A percentile compares a stretch with the other conserved stretches of the same genome.
Conservation (phyloP, 2,888 invertebrate genomes). For the Conus canariensis region DNA sequence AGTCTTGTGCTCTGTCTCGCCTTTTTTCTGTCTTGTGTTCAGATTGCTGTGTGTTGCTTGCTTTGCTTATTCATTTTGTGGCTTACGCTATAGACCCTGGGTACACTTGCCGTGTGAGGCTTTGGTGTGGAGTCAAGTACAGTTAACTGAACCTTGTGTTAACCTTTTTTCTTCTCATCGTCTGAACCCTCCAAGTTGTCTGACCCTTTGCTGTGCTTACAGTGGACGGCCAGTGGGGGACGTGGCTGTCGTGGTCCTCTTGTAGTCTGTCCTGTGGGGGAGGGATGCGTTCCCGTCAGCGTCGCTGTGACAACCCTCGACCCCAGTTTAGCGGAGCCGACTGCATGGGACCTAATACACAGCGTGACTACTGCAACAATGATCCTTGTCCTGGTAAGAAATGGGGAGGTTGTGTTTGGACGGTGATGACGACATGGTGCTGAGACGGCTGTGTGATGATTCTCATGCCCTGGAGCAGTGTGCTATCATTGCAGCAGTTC, state of each 20-base stretch:
- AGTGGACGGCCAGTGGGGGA: constrained; percentile 76
- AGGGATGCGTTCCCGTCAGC: constrained; percentile 65
- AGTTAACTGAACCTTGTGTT: no score
- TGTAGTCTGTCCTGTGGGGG: constrained; percentile 76
- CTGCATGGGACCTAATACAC: constrained; percentile 71
- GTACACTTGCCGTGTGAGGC: no score
- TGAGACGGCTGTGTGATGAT: neutral
- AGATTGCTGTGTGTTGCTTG: no score
- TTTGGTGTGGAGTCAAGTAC: no score
- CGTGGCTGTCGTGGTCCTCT: constrained; percentile 72
- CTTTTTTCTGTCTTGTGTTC: no score
- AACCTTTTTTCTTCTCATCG: no score
- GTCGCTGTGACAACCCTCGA: constrained; percentile 72
- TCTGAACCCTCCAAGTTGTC: no score
- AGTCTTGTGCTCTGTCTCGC: no score
- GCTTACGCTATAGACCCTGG: no score
- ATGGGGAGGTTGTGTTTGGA: neutral
- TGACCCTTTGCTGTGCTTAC: neutral
- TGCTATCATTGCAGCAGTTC: neutral
- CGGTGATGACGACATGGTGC: neutral
- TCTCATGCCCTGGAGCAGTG: neutral
- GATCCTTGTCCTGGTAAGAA: constrained; percentile 74
- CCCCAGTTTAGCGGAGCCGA: constrained; percentile 73
- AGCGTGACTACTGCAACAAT: constrained; percentile 74
- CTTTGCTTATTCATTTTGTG: no score